phyloP scores from a whole-genome alignment of 2,113 vertebrate genomes.

The Gobius niger region DNA sequence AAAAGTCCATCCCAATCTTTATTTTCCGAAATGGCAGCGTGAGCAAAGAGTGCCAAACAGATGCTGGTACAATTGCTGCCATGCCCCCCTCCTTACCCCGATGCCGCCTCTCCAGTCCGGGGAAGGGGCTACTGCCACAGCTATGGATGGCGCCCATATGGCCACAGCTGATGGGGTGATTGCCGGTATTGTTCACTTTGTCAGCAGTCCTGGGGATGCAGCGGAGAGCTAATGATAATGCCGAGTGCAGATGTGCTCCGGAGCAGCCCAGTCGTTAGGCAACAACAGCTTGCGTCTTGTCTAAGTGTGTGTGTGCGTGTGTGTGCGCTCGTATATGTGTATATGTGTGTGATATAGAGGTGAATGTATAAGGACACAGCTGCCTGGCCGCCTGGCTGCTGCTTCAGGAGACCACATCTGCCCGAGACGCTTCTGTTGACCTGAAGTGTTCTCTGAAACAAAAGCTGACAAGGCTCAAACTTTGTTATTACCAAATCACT shows the following conservation, averaged over 20 bases:
- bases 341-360: slow-evolving; percentile 17
- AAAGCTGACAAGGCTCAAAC: background rate
- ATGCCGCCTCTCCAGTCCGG: slow-evolving; percentile 31
- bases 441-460: slow-evolving; percentile 17
- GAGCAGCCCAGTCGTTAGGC: slow-evolving; percentile 73
- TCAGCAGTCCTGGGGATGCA: slow-evolving; percentile 78
- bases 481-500: background rate
- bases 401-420: slow-evolving; percentile 60
- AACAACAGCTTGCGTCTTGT: slow-evolving; percentile 70
- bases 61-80: slow-evolving; percentile 74
- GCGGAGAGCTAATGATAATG: slow-evolving; percentile 80
- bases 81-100: slow-evolving; percentile 7
- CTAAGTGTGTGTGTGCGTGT: slow-evolving; percentile 31
- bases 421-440: slow-evolving; percentile 21
- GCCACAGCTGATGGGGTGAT: slow-evolving; percentile 79
- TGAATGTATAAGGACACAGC: slow-evolving; percentile 61
- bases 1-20: slow-evolving; percentile 46
- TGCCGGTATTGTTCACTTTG: slow-evolving; percentile 84
- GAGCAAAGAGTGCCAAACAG: slow-evolving; percentile 73
- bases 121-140: slow-evolving; percentile 24
- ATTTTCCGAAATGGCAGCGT: slow-evolving; percentile 64
- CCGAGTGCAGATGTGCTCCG: slow-evolving; percentile 80
- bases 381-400: slow-evolving; percentile 71
- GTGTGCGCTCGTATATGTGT: slow-evolving; percentile 13
- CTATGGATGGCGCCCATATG: slow-evolving; percentile 82